These are phyloP conservation scores for Xerus inauris DNA, from an alignment of 2,113 vertebrate species.

Conservation along the genomic window DNA sequence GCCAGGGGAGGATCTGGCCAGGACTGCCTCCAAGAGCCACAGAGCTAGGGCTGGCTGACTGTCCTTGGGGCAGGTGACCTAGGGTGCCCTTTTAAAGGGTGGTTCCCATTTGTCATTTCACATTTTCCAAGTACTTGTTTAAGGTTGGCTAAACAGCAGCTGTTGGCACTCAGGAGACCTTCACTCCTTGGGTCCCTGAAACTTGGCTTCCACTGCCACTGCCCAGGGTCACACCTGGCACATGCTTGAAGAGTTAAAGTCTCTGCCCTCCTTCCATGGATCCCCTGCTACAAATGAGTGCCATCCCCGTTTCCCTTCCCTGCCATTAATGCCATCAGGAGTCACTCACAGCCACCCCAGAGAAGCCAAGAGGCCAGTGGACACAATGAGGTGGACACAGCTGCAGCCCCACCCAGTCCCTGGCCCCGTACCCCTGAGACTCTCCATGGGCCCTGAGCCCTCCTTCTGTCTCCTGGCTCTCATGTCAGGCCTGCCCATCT, in stretches of 20 bases:
- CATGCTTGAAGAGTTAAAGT: background rate
- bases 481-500: background rate
- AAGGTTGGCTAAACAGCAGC: no score
- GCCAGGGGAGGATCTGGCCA: background rate
- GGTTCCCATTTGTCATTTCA: background rate
- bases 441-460: background rate
- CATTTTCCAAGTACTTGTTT: background rate
- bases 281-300: background rate
- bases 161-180: no score
- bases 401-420: background rate
- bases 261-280: background rate
- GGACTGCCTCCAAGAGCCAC: background rate
- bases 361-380: background rate
- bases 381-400: background rate
- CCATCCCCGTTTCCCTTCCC: background rate
- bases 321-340: background rate
- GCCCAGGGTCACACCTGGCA: background rate
- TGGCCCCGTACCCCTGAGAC: background rate
- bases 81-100: background rate
- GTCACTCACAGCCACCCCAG: rapidly evolving
- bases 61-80: background rate
- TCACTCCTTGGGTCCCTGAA: background rate
- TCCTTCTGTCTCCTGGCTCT: background rate
- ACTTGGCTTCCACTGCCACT: background rate
- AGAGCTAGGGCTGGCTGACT: background rate